Evolutionary conservation across 2,113 vertebrate genomes (phyloP).

Genomic region (Lanius collurio): DNA sequence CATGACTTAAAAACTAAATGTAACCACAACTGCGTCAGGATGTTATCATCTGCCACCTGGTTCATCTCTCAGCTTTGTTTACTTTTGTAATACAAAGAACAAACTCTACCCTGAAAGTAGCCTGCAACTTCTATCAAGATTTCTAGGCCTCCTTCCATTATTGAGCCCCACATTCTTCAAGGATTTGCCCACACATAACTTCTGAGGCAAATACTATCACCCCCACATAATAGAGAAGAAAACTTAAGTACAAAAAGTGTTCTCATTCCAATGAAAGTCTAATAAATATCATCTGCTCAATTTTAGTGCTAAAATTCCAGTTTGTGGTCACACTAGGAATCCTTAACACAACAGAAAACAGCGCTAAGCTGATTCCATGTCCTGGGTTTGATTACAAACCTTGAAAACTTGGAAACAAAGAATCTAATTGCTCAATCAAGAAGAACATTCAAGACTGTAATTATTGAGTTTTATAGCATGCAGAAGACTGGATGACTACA

Average conservation of each 20-base stretch:
- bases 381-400: background rate
- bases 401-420: background rate
- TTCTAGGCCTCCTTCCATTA: background rate
- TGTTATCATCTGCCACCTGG: constrained; percentile 15
- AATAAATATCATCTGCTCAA: background rate
- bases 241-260: background rate
- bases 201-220: background rate
- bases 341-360: background rate
- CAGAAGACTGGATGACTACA: background rate
- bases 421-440: background rate
- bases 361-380: background rate
- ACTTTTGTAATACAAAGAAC: background rate
- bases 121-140: background rate
- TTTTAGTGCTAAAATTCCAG: background rate
- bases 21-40: background rate
- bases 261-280: background rate
- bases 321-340: background rate
- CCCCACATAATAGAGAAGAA: background rate
- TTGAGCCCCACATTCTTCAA: background rate
- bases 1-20: background rate
- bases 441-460: background rate
- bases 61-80: background rate
- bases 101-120: background rate
- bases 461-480: background rate
- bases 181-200: background rate